A percentile compares a stretch with the other conserved stretches of the same genome.
Conservation (phyloP, 1,140 invertebrate genomes). For the Drosophila busckii region DNA sequence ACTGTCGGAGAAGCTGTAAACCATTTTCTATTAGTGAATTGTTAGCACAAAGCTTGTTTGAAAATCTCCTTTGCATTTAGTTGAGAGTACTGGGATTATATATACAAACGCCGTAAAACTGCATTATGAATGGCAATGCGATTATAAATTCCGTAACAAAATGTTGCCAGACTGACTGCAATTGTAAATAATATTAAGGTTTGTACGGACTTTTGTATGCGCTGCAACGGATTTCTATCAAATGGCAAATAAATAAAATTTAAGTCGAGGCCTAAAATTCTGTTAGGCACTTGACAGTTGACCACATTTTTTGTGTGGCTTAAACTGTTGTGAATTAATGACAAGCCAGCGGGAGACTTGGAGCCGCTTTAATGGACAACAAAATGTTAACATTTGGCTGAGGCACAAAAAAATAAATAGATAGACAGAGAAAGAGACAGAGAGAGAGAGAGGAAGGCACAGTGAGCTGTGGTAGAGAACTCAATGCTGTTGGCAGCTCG, state of each 20-base stretch:
- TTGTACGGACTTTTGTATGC: not conserved
- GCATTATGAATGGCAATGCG: slow-evolving; percentile 16
- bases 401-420: not conserved
- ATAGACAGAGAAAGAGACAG: not conserved
- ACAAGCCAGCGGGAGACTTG: slow-evolving; percentile 19
- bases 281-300: slow-evolving; percentile 19
- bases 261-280: not conserved
- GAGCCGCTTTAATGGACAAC: slow-evolving; percentile 10
- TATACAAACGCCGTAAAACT: too few species aligned
- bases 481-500: slow-evolving; percentile 19
- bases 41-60: too few species aligned
- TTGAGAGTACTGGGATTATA: slow-evolving; percentile 8
- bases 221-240: not conserved
- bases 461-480: too few species aligned
- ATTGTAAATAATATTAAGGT: not conserved
- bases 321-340: slow-evolving; percentile 25
- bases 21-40: too few species aligned
- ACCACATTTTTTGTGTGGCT: slow-evolving; percentile 25
- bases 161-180: not conserved
- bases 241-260: not conserved
- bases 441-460: too few species aligned
- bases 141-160: slow-evolving; percentile 21
- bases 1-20: too few species aligned
- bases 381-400: not conserved
- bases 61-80: not conserved